Conservation (phyloP, 2,797 vertebrate species). For the Craterocephalus amniculus region DNA sequence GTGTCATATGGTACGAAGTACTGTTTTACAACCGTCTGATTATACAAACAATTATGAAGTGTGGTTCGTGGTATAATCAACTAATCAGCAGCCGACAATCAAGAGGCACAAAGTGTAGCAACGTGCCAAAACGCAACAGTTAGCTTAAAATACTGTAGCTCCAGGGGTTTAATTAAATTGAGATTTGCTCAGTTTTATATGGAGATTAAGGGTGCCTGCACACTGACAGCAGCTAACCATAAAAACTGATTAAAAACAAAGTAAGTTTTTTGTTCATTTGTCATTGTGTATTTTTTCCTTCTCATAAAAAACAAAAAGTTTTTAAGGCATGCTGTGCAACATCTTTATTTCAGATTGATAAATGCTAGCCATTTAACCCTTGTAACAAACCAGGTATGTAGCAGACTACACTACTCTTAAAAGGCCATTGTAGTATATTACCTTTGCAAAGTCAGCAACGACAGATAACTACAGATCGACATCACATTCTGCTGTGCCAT, state of each 20-base stretch:
- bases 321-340: constrained; percentile 45
- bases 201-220: constrained; percentile 31
- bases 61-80: constrained; percentile 47
- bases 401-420: background rate
- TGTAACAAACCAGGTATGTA: background rate
- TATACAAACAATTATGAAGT: constrained; percentile 51
- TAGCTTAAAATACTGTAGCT: constrained; percentile 52
- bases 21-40: constrained; percentile 52
- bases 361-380: background rate
- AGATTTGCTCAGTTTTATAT: constrained; percentile 43
- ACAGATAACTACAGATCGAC: background rate
- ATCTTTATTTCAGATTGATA: constrained; percentile 13
- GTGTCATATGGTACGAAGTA: constrained; percentile 27
- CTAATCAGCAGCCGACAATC: constrained; percentile 49
- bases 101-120: constrained; percentile 26
- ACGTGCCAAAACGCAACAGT: constrained; percentile 46
- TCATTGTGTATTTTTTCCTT: constrained; percentile 34
- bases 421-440: background rate
- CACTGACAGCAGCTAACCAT: constrained; percentile 22
- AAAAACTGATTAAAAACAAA: constrained; percentile 46
- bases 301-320: constrained; percentile 38
- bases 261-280: constrained; percentile 45
- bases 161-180: constrained; percentile 32
- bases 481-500: constrained; percentile 28
- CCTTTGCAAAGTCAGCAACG: background rate